Evolutionary conservation across 2,888 invertebrate species (phyloP).

Genomic region (Caenorhabditis sp.): DNA sequence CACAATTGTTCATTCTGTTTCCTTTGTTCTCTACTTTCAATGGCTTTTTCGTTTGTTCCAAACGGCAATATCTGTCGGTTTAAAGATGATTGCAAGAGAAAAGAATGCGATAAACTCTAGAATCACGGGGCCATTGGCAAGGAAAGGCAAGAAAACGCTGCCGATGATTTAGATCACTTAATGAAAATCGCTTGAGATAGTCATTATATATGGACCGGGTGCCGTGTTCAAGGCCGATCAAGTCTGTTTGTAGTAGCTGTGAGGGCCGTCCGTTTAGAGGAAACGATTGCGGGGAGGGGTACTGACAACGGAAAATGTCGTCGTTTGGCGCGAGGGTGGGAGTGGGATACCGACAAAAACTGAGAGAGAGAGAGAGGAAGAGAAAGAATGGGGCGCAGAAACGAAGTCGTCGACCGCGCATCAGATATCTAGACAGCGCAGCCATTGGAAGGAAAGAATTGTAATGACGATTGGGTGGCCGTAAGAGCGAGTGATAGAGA

Average conservation of each 20-base stretch:
- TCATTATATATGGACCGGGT: slow-evolving; percentile 52
- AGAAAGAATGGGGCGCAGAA: too few species aligned
- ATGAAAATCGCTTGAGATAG: slow-evolving; percentile 33
- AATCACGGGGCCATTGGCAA: slow-evolving; percentile 12
- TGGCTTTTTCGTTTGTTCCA: background rate
- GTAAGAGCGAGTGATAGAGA: slow-evolving; percentile 60
- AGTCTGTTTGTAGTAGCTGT: slow-evolving; percentile 37
- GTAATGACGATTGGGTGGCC: slow-evolving; percentile 56
- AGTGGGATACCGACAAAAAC: slow-evolving; percentile 20
- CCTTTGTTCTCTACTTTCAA: background rate
- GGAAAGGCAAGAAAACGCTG: slow-evolving; percentile 3
- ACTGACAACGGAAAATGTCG: slow-evolving; percentile 27
- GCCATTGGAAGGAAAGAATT: slow-evolving; percentile 20
- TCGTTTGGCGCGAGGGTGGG: slow-evolving; percentile 39
- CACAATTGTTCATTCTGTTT: background rate
- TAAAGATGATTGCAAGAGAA: slow-evolving; percentile 17
- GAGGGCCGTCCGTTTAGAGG: slow-evolving; percentile 42
- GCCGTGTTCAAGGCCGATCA: slow-evolving; percentile 46
- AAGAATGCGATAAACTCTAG: slow-evolving; percentile 21
- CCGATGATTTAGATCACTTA: slow-evolving; percentile 49
- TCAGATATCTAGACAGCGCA: slow-evolving; percentile 52
- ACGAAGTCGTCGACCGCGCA: slow-evolving; percentile 23
- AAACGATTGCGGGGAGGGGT: slow-evolving; percentile 1
- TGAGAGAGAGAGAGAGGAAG: slow-evolving; percentile 15
- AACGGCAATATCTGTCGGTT: slow-evolving; percentile 18